phyloP scores from a whole-genome alignment of 1,140 invertebrate species.

The Heliconius hewitsoni region DNA sequence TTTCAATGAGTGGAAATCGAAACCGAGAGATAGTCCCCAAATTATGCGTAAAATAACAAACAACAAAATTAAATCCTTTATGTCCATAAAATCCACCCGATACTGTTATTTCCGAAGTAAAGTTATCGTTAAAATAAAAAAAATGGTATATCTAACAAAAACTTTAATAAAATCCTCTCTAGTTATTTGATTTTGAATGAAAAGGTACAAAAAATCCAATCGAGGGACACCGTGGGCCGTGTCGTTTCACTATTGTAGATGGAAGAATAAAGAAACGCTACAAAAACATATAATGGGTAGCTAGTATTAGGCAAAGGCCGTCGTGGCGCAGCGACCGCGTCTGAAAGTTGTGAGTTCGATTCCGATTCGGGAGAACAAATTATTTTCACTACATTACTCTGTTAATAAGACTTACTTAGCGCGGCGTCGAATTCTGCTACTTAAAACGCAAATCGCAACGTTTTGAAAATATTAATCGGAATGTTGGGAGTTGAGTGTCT shows the following conservation, averaged over 20 bases:
- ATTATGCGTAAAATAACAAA: too few species aligned
- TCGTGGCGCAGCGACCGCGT: too few species aligned
- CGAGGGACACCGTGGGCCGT: background rate
- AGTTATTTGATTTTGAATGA: slow-evolving; percentile 26
- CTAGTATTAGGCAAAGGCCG: slow-evolving; percentile 1
- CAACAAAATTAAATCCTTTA: background rate
- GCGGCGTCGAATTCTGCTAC: too few species aligned
- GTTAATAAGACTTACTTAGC: too few species aligned
- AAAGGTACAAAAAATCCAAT: slow-evolving; percentile 24
- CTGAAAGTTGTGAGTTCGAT: too few species aligned
- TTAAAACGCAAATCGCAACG: too few species aligned
- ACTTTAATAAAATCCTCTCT: slow-evolving; percentile 15
- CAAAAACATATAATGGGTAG: slow-evolving; percentile 17
- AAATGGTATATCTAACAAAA: background rate
- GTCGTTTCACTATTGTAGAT: slow-evolving; percentile 14
- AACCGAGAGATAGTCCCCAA: too few species aligned
- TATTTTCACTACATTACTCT: too few species aligned
- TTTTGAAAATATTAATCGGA: too few species aligned
- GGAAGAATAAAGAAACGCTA: slow-evolving; percentile 19
- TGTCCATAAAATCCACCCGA: background rate
- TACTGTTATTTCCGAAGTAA: background rate
- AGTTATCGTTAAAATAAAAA: background rate
- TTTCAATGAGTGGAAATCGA: too few species aligned
- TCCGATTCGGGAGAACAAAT: too few species aligned
- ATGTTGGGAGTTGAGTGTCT: too few species aligned